Conservation (phyloP, 2,113 vertebrate genomes). For the Malaclemys terrapin region DNA sequence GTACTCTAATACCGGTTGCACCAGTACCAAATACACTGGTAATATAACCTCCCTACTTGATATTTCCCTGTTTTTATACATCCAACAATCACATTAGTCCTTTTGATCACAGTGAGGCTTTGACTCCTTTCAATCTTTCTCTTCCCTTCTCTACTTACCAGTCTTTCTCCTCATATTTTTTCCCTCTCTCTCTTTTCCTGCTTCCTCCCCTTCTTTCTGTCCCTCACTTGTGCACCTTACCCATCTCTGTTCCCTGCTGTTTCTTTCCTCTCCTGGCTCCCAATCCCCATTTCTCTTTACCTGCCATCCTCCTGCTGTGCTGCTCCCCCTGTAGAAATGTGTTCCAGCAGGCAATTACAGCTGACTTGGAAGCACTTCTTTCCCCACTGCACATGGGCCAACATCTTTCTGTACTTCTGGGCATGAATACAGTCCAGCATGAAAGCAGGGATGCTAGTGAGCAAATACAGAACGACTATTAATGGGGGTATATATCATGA, state of each 20-base stretch:
- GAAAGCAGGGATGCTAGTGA: not conserved
- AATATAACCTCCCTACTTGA: not conserved
- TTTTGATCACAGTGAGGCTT: not conserved
- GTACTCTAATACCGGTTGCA: not conserved
- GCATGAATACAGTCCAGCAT: not conserved
- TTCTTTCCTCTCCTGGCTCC: not conserved
- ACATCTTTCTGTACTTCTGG: not conserved
- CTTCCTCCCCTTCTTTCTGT: not conserved
- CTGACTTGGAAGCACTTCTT: not conserved
- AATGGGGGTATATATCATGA: not conserved
- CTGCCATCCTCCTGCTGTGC: not conserved
- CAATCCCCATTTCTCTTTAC: not conserved
- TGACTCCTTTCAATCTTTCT: not conserved
- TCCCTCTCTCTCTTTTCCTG: accelerated
- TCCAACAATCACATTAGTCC: not conserved
- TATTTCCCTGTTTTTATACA: not conserved
- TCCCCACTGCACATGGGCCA: not conserved
- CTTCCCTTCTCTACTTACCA: not conserved
- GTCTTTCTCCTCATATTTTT: not conserved
- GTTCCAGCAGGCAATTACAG: not conserved
- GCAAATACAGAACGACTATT: not conserved
- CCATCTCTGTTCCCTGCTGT: not conserved
- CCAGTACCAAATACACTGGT: accelerated
- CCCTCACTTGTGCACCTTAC: not conserved
- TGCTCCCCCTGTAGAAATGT: not conserved